A percentile compares a stretch with the other conserved stretches of the same genome.
phyloP scores from a whole-genome alignment of 2,888 invertebrate species.

The Papilio elwesi region DNA sequence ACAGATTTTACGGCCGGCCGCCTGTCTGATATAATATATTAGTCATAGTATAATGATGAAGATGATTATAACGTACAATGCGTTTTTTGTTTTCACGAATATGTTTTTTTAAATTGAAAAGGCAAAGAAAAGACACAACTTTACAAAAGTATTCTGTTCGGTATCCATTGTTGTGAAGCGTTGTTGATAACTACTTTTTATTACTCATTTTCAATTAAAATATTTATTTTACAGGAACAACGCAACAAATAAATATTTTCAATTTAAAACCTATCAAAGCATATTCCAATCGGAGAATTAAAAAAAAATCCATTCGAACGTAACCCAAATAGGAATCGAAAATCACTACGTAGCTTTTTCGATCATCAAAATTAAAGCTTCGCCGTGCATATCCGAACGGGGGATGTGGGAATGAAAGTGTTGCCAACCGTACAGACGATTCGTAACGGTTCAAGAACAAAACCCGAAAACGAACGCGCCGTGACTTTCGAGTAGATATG shows the following conservation, averaged over 20 bases:
- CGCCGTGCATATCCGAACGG: slow-evolving; percentile 33
- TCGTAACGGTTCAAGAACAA: slow-evolving; percentile 64
- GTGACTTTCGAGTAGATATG: slow-evolving; percentile 45
- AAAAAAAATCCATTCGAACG: slow-evolving; percentile 38
- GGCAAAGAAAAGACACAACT: background rate
- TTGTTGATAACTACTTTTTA: slow-evolving; percentile 29
- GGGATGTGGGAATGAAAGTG: slow-evolving; percentile 44
- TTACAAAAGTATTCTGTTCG: no score
- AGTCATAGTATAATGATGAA: no score
- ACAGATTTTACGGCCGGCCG: no score
- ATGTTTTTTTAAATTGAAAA: background rate
- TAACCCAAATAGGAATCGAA: slow-evolving; percentile 40
- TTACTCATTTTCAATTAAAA: slow-evolving; percentile 11
- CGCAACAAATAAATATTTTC: slow-evolving; percentile 15
- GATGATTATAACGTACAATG: no score
- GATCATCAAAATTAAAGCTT: slow-evolving; percentile 42
- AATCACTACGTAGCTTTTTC: slow-evolving; percentile 41
- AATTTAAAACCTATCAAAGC: slow-evolving; percentile 26
- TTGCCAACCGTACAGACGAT: slow-evolving; percentile 49
- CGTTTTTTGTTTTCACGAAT: no score
- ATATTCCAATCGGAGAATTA: slow-evolving; percentile 28
- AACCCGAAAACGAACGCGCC: slow-evolving; percentile 47
- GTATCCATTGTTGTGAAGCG: background rate
- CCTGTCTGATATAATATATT: no score
- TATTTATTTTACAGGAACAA: slow-evolving; percentile 19